Evolutionary conservation across 1,140 invertebrate genomes (phyloP), one percentile per base, ranked within the genome.

Genomic region (Episyrphus balteatus): DNA sequence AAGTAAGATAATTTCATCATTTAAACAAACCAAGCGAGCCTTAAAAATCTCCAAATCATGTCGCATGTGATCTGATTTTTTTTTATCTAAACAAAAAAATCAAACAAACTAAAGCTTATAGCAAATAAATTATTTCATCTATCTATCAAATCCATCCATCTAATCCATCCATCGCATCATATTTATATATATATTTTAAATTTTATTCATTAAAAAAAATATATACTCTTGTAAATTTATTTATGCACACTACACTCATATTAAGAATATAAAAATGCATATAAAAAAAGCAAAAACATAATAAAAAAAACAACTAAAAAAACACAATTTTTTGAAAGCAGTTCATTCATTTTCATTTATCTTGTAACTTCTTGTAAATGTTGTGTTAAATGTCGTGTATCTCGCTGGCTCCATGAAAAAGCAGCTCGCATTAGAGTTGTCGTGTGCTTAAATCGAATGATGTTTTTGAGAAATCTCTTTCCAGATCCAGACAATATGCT

Each of bases 401-500:
- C 8, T 26, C 21, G 3, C 21, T 26, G 3, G 8, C 21, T 5
- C 3, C 3, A 26, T 5, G 8, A 26, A 26, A 26, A 26, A 26
- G 8, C 3, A 37, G 36, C 36, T 17, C 36, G 3, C 33, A n/a
- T n/a, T n/a, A n/a, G n/a, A n/a, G n/a, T 26, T 26, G 3, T 26
- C 3, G 3, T 26, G 21, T 26, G 21, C 21, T 26, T 26, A 26
- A 26, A 26, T 37, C 13, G 13, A 37, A 17, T 37, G 13, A 37
- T 37, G 36, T 17, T 14, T 14, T 37, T 37, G 13, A 37, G 36
- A 37, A 37, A 37, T 37, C 13, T 17, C 36, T n/a, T 69, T 69
- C 50, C 60, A 65, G 65, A 65, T 63, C 62, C 65, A 59, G 73
- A 78, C 66, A 70, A 72, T 69, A 61, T 70, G 55, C 71, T 73